phyloP scores from a whole-genome alignment of 2,113 vertebrate genomes.

The Seriola dumerili region DNA sequence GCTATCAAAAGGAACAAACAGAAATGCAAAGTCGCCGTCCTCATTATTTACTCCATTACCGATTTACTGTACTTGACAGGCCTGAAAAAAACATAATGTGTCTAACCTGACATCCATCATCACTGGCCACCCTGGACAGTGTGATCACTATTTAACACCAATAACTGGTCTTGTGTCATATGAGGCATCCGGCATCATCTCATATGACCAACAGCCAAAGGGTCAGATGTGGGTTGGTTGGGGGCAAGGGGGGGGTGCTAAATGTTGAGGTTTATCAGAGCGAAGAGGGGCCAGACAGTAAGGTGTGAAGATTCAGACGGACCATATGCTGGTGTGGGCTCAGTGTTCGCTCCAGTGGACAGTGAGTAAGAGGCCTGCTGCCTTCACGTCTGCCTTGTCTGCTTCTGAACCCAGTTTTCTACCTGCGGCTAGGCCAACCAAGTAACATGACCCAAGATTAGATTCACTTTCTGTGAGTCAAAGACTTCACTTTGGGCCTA shows the following conservation, averaged over 20 bases:
- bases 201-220: slow-evolving; percentile 51
- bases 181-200: slow-evolving; percentile 23
- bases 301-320: slow-evolving; percentile 82
- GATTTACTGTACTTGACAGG: not conserved
- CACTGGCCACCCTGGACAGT: slow-evolving; percentile 1
- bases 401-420: slow-evolving; percentile 43
- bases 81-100: not conserved
- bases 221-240: slow-evolving; percentile 53
- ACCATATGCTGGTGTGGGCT: slow-evolving; percentile 80
- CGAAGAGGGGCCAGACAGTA: slow-evolving; percentile 78
- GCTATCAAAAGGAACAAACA: not conserved
- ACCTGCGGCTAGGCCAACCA: slow-evolving; percentile 29
- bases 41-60: not conserved
- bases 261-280: slow-evolving; percentile 77
- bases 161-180: not conserved
- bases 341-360: slow-evolving; percentile 69
- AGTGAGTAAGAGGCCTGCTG: slow-evolving; percentile 79
- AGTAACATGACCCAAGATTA: not conserved
- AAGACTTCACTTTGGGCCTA: not conserved
- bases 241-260: slow-evolving; percentile 31
- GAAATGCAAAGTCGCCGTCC: not conserved
- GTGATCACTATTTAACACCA: slow-evolving; percentile 7
- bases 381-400: slow-evolving; percentile 79
- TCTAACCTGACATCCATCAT: slow-evolving; percentile 16
- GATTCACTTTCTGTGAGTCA: not conserved